Evolutionary conservation across 2,797 vertebrate species (phyloP).

Genomic region (Clarias platycephalus): DNA sequence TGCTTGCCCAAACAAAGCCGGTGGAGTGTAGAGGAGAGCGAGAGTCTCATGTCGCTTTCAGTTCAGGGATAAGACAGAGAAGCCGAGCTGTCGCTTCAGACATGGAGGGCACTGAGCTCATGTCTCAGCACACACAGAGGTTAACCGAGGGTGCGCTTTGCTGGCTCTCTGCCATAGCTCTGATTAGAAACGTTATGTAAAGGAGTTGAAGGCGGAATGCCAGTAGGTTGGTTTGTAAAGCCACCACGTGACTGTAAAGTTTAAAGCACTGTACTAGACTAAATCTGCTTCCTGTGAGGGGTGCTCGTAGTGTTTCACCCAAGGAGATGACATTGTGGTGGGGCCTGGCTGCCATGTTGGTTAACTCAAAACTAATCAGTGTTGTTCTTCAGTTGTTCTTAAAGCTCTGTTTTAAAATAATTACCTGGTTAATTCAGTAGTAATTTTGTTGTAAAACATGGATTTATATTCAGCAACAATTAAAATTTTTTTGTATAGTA

Average conservation of each 20-base stretch:
- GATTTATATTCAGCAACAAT: too few species aligned
- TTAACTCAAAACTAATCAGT: too few species aligned
- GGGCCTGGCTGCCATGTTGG: too few species aligned
- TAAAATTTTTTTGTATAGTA: too few species aligned
- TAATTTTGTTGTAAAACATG: too few species aligned
- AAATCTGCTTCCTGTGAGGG: neutral
- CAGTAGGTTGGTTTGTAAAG: constrained; percentile 64
- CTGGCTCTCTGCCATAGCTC: constrained; percentile 52
- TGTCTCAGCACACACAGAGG: constrained; percentile 26
- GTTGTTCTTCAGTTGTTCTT: too few species aligned
- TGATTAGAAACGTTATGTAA: constrained; percentile 64
- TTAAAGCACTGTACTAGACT: constrained; percentile 6
- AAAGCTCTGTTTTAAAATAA: too few species aligned
- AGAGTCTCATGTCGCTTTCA: constrained; percentile 1
- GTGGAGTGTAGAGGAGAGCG: neutral
- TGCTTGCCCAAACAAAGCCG: constrained; percentile 14
- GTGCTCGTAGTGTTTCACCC: neutral
- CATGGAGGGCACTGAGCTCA: constrained; percentile 4
- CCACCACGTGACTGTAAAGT: constrained; percentile 62
- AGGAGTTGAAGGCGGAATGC: constrained; percentile 55
- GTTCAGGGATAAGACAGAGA: constrained; percentile 17
- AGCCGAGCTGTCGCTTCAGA: constrained; percentile 19
- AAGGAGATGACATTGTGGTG: too few species aligned
- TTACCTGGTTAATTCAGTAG: too few species aligned
- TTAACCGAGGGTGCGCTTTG: constrained; percentile 53